Evolutionary conservation across 2,888 invertebrate species (phyloP), one percentile per base, ranked within the genome.

Genomic region (Monopis laevigella): DNA sequence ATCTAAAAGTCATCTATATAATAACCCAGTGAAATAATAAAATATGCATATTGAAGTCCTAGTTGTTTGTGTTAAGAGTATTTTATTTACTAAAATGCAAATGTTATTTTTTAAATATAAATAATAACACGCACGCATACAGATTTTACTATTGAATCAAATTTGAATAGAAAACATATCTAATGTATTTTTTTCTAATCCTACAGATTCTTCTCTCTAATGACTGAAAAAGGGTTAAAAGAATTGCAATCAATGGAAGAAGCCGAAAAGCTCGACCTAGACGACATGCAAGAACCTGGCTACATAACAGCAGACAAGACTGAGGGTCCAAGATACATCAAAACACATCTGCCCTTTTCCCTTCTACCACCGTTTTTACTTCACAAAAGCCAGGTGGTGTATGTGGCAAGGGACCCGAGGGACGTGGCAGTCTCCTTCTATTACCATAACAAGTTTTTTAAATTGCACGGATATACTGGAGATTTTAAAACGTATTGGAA

Each of bases 351-450:
- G n/a, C 28, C 42, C 2, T 38, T 45, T 13, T 43, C 45, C 2
- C 43, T 45, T 2, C 40, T 47, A 1, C 45, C 47, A 2, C 45
- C 45, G 2, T 28, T n/a, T 3, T 17, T 47, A n/a, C 41, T 45
- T 6, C 40, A 45, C 29, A 41, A 38, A 6, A 28, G 32, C 6
- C 40, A 36, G 18, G 65, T 89, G 1, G 81, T 91, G 38, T 92
- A 90, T 54, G 84, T 90, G 1, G 86, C 88, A 1, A 78, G 92
- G 43, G 88, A 91, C 68, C 89, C 90, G 1, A 89, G 88, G 63
- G 90, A 91, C 62, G 87, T 88, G 1, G 85, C 85, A 0, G 86
- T 90, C 1, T 90, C 90, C 0, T 89, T 81, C 57, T 91, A 86
- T 55, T 84, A 89, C 58, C 78, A 88, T 38, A 87, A 87, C 58